Evolutionary conservation across 2,113 vertebrate species (phyloP).

Genomic region (Marmota monax): DNA sequence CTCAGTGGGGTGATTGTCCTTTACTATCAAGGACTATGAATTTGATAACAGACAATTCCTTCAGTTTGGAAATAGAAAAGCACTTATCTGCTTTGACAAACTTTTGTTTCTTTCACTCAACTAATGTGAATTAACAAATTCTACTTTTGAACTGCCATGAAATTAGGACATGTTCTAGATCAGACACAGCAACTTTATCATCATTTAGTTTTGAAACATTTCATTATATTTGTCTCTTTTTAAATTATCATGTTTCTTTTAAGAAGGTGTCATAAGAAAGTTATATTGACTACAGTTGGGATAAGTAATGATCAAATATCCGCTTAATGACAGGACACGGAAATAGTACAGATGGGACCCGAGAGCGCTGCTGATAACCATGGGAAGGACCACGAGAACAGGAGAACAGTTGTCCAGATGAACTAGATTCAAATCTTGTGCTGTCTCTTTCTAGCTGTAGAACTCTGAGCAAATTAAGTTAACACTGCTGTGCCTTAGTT

Average conservation of each 20-base stretch:
- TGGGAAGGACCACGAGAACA: neutral
- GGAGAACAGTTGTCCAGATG: neutral
- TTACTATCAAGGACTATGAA: neutral
- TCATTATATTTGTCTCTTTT: neutral
- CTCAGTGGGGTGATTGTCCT: neutral
- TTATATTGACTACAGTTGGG: neutral
- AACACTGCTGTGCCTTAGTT: neutral
- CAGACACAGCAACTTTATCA: neutral
- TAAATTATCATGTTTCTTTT: neutral
- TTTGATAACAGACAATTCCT: neutral
- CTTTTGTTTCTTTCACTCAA: conserved; percentile 18
- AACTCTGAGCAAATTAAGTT: neutral
- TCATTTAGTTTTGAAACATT: conserved; percentile 12
- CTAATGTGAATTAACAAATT: neutral
- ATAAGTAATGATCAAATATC: neutral
- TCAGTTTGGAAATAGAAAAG: conserved; percentile 24
- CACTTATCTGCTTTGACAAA: neutral
- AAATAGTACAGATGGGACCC: neutral
- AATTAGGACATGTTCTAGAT: conserved; percentile 11
- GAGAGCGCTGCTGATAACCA: neutral
- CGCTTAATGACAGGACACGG: neutral
- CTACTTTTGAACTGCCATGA: neutral
- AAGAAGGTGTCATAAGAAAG: neutral
- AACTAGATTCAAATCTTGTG: neutral
- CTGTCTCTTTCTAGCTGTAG: neutral